Evolutionary conservation across 2,113 vertebrate species (phyloP).

Genomic region (Gallinago paraguaiae): DNA sequence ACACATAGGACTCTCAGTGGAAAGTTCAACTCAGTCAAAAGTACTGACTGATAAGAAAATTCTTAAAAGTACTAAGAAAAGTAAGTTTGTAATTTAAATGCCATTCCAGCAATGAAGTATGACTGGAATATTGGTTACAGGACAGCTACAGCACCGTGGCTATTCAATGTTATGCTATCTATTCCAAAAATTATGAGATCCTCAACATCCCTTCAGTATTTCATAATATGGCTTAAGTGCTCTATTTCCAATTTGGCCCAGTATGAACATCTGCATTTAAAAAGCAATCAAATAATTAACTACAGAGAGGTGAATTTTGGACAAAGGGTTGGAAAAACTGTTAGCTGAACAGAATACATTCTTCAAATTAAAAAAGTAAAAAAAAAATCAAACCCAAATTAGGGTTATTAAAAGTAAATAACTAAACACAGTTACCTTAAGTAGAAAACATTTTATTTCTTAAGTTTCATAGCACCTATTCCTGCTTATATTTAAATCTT

Average conservation of each 20-base stretch:
- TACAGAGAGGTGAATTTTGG: not conserved
- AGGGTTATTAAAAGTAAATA: not conserved
- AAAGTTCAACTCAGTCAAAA: not conserved
- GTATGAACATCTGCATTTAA: not conserved
- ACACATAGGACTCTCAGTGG: not conserved
- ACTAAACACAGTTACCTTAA: not conserved
- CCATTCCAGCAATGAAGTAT: not conserved
- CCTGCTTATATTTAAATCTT: not conserved
- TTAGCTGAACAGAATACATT: not conserved
- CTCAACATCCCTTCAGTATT: not conserved
- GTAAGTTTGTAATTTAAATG: not conserved
- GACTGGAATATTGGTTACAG: not conserved
- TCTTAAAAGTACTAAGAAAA: not conserved
- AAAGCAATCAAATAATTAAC: not conserved
- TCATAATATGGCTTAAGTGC: not conserved
- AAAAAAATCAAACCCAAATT: not conserved
- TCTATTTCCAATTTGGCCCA: not conserved
- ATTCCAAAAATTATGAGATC: not conserved
- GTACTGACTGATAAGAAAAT: not conserved
- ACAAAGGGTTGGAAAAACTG: not conserved
- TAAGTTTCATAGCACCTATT: not conserved
- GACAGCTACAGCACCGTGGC: not conserved
- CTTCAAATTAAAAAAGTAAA: not conserved
- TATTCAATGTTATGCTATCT: accelerated
- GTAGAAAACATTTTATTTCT: not conserved